Base-by-base conservation (phyloP, 2,888 invertebrate species). In the Euproctis similis region DNA sequence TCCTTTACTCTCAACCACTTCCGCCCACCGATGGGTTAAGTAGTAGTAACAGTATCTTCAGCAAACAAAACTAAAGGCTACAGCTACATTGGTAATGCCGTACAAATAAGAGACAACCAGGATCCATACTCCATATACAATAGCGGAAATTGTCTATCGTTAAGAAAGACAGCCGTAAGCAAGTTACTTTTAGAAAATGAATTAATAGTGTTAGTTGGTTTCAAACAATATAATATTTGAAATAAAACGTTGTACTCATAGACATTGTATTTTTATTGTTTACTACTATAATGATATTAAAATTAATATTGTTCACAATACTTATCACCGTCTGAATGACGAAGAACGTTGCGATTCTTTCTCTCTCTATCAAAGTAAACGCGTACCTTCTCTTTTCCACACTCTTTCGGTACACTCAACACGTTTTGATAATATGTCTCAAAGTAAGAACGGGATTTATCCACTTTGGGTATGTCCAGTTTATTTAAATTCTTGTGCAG, bases 401-500 rank as follows among this genome's bases (percentile, higher is more conserved):
- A 70, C 30, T 67, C 66, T 12, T 58, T 58, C 0, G 59, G 51
- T 2, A 49, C 48, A 18, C 56, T 62, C 2, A 74, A 25, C 33
- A 69, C 70, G 24, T 72, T 76, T 45, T 71, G 61, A 18, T 64
- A 61, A 32, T 59, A 73, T 11, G 66, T 53, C 23, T 80, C 80
- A 39, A 69, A 80, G 36, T 73, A 74, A 1, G 61, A 36, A 31
- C 39, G 53, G 7, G 32, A 23, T 42, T 55, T 50, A 16, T 41
- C 40, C 6, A n/a, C 8, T 34, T 52, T 55, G 7, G 31, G 36
- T 29, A 24, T 38, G 14, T 32, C 44, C 10, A 21, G 4, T 5
- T 25, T 25, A 17, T 17, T 18, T 10, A 16, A 6, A 8, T 22
- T 17, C 41, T 47, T 2, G 23, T n/a, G 12, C 36, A 31, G 2